Percentiles rank a stretch among this genome's conserved stretches.
Evolutionary conservation across 2,888 invertebrate species (phyloP).

Genomic region (Erebia aethiops): DNA sequence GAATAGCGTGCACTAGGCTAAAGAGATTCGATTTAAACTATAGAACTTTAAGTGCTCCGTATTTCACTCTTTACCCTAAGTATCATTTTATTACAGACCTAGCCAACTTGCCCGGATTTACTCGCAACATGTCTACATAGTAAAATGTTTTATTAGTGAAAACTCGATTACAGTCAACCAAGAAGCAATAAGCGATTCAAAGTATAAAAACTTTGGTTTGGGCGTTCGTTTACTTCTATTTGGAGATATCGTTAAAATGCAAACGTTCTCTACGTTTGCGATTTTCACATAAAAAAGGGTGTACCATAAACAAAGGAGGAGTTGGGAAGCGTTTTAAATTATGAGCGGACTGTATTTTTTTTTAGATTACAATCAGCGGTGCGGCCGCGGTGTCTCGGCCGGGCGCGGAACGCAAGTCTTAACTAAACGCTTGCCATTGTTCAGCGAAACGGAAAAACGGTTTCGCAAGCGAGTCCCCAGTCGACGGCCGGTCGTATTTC

Average conservation of each 20-base stretch:
- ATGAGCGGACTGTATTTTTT: constrained; percentile 28
- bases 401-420: constrained; percentile 59
- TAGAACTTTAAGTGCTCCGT: constrained; percentile 48
- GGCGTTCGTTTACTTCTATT: too few relatives aligned
- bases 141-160: not conserved
- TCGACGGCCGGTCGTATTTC: constrained; percentile 75
- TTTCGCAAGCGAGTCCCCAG: constrained; percentile 69
- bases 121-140: not conserved
- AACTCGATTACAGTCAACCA: too few relatives aligned
- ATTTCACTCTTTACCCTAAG: constrained; percentile 9
- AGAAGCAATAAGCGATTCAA: too few relatives aligned
- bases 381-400: constrained; percentile 48
- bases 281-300: constrained; percentile 12
- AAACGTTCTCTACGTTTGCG: too few relatives aligned
- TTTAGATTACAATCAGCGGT: constrained; percentile 46
- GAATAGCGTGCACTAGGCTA: constrained; percentile 58
- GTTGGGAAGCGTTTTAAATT: constrained; percentile 28
- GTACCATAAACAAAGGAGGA: constrained; percentile 22
- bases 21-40: constrained; percentile 56
- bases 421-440: constrained; percentile 73
- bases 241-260: too few relatives aligned
- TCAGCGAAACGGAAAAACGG: constrained; percentile 76
- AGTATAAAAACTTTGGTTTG: too few relatives aligned
- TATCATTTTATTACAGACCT: not conserved
- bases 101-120: not conserved